A percentile compares a stretch with the other conserved stretches of the same genome.
These are phyloP conservation scores for Actenoides hombroni DNA, from an alignment of 2,113 vertebrate genomes.

Conservation along the genomic window DNA sequence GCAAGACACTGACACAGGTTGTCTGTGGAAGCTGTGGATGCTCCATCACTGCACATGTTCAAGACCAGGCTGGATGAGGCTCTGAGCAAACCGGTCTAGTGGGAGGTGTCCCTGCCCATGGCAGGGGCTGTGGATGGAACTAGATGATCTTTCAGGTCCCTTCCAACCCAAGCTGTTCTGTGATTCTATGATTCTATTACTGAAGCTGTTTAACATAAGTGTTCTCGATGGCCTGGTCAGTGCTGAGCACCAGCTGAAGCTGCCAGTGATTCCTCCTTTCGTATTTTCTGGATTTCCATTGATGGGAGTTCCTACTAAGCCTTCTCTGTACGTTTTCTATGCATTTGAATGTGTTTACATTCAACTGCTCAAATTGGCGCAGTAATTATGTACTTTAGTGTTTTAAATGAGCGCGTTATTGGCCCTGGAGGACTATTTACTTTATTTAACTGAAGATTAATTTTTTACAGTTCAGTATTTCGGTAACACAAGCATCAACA, in stretches of 20 bases:
- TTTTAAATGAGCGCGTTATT: not conserved
- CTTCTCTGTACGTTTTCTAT: not conserved
- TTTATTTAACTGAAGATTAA: not conserved
- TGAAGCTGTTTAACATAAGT: not conserved
- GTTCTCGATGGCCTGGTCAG: fast-evolving
- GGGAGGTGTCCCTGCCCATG: too few relatives aligned
- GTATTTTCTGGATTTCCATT: not conserved
- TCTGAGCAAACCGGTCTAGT: too few relatives aligned
- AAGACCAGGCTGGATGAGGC: too few relatives aligned
- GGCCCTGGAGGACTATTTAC: slow-evolving; percentile 20
- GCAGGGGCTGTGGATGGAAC: too few relatives aligned
- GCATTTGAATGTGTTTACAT: not conserved
- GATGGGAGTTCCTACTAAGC: not conserved
- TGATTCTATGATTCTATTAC: too few relatives aligned
- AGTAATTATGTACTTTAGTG: not conserved
- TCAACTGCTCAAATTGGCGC: not conserved
- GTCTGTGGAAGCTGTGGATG: too few relatives aligned
- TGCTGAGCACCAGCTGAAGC: not conserved
- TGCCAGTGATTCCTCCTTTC: not conserved
- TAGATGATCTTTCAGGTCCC: too few relatives aligned
- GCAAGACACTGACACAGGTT: too few relatives aligned
- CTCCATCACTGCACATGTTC: too few relatives aligned
- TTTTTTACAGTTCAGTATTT: slow-evolving; percentile 1
- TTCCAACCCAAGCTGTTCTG: too few relatives aligned
- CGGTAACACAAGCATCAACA: not conserved